Base-by-base conservation (phyloP, 1,140 invertebrate genomes). In the Hypothenemus hampei region DNA sequence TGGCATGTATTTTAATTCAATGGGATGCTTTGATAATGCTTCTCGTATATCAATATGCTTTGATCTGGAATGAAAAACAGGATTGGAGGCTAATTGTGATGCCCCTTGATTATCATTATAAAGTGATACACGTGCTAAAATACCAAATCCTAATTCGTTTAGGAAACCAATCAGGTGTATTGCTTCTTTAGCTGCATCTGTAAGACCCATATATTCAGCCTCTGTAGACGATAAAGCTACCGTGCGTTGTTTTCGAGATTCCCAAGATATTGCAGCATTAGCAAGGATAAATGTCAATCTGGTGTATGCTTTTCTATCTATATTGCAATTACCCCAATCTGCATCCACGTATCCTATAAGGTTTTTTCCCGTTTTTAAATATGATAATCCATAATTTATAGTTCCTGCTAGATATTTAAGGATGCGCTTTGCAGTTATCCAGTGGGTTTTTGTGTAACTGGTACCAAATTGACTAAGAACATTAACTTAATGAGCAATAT, bases 321-420 rank as follows among this genome's bases (percentile, higher is more conserved):
- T 50, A n/a, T 45, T 41, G 49, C 69, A 53, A 33, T 62, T 63
- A n/a, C 53, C 69, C 65, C 66, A 73, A 48, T 73, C 71, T 3
- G 69, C 62, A 59, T 73, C 73, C 15, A 53, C 47, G 52, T 61
- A 72, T 29, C 61, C 63, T 33, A 22, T 23, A 23, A 57, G 21
- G 35, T 6, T 3, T 24, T 21, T 45, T 18, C 45, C 6, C 2
- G 37, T 44, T 56, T 49, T 55, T 29, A 24, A 43, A 35, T 43
- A 56, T 8, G 22, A 5, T 13, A 62, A 46, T 44, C 48, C 52
- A 13, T 44, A 15, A 24, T 60, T 36, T 22, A 23, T 37, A 11
- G 60, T 59, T 19, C 23, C 47, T 29, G 57, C 60, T 29, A 60
- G 21, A 57, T 60, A 59, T n/a, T n/a, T n/a, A n/a, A n/a, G n/a